Evolutionary conservation across 2,113 vertebrate species (phyloP), one percentile per base, ranked within the genome.

Genomic region (Xenopus laevis): DNA sequence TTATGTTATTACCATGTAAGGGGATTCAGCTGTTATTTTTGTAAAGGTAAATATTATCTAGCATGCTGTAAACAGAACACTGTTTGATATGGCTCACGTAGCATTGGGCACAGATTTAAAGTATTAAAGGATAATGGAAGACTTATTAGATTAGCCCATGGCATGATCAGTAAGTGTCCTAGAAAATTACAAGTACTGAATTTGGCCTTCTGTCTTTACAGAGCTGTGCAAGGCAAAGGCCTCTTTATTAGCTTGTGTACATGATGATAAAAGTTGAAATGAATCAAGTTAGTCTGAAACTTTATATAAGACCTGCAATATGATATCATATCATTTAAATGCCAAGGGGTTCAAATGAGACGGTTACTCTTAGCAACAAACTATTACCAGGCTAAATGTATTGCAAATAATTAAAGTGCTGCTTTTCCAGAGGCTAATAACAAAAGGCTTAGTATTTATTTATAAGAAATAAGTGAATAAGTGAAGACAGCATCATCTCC

Each of bases 111-210:
- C 78, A 85, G 82, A 87, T 84, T 83, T 86, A 84, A 88, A 87
- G 83, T 84, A 88, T 87, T 86, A 87, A 83, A 82, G 81, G 78
- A 88, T 90, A 90, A 87, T 81, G 83, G 78, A 82, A 86, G 86
- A 85, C 84, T 90, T 88, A 90, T 89, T 89, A 90, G 87, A 90
- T 89, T 89, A 91, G 82, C 84, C 85, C 84, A 86, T 82, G 79
- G 84, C 68, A 65, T 82, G 80, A 88, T 88, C 85, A 83, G 84
- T 88, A 83, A 82, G 79, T 88, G 84, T 88, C 85, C 85, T 78
- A 83, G 79, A 85, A 88, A 86, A 90, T 89, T 85, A 86, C 81
- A 82, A 84, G 79, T 83, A 83, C 68, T 82, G 79, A 70, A 47
- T 77, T 63, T 69, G 17, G 13, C 18, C 61, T 61, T 20, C 57